Evolutionary conservation across 2,113 vertebrate species (phyloP).

Genomic region (Eudorcas thomsonii): DNA sequence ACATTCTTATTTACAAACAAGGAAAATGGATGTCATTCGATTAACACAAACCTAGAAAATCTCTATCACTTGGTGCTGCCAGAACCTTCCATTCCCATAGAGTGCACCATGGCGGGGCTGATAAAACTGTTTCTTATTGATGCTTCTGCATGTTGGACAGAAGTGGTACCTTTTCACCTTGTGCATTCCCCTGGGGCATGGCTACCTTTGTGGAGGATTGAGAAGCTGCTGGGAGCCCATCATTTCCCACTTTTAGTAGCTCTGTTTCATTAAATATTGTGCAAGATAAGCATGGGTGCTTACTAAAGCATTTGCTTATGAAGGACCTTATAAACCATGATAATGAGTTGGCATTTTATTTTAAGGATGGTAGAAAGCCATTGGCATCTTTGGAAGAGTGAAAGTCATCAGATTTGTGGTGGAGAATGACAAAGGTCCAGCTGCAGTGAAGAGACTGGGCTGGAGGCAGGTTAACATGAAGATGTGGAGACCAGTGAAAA

Average conservation of each 20-base stretch:
- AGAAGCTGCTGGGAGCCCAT: not conserved
- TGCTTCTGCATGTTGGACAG: not conserved
- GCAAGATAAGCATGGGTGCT: not conserved
- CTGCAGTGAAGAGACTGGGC: not conserved
- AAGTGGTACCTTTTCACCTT: not conserved
- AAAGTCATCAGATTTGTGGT: not conserved
- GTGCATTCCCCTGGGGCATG: not conserved
- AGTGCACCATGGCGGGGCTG: rapidly evolving
- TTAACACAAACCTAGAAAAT: not conserved
- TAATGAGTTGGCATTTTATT: not conserved
- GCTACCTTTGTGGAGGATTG: not conserved
- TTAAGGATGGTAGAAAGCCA: not conserved
- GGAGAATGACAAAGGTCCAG: not conserved
- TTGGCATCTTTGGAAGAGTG: not conserved
- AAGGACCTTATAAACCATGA: not conserved
- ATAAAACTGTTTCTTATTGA: not conserved
- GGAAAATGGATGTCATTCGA: not conserved
- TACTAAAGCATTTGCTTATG: not conserved
- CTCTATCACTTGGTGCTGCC: not conserved
- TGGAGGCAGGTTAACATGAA: not conserved
- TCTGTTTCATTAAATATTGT: not conserved
- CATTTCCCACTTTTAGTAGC: not conserved
- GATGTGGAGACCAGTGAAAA: not conserved
- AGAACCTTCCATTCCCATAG: not conserved
- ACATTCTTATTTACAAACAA: not conserved